Base-by-base conservation (phyloP, 1,140 invertebrate genomes). In the Bombus turneri region DNA sequence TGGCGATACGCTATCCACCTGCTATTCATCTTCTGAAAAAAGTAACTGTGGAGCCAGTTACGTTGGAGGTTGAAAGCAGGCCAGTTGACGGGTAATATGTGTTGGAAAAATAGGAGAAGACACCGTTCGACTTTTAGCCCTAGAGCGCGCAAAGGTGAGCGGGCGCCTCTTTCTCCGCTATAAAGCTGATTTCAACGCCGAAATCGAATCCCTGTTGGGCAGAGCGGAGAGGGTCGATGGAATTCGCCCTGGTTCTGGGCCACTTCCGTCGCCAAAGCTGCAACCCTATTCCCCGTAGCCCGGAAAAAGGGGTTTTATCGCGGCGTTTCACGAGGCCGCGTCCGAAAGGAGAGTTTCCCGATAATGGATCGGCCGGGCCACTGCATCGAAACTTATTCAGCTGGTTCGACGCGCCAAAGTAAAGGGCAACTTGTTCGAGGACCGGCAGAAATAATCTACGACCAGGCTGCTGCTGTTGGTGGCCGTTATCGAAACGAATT, bases 321-420 rank as follows among this genome's bases (percentile, higher is more conserved):
- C 43, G 77, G 37, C 72, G 72, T 87, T 88, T 87, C 82, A 76
- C 66, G 43, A 69, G 86, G 72, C 47, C 77, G 86, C 64, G 75
- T 43, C 47, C 71, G 86, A 88, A 71, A 83, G 81, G 64, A 59
- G 77, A 85, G 72, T 71, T 66, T 66, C 83, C 72, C 87, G 81
- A 88, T 85, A 87, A 88, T 85, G 86, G 81, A 88, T 84, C 76
- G 59, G 59, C 69, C 25, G 53, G 39, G 59, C 76, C 25, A 76
- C 39, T 53, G 79, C 80, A 37, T 77, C 69, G 74, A 79, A 88
- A 86, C 85, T 88, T 87, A 88, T 88, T 88, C 81, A 81, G 79
- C 78, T 66, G 43, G 43, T 9, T n/a, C 43, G 66, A 68, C 68
- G 34, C 47, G 47, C 28, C 57, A 41, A 39, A 77, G 75, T 77